Evolutionary conservation across 2,888 invertebrate species (phyloP).

Genomic region (Lysandra coridon): DNA sequence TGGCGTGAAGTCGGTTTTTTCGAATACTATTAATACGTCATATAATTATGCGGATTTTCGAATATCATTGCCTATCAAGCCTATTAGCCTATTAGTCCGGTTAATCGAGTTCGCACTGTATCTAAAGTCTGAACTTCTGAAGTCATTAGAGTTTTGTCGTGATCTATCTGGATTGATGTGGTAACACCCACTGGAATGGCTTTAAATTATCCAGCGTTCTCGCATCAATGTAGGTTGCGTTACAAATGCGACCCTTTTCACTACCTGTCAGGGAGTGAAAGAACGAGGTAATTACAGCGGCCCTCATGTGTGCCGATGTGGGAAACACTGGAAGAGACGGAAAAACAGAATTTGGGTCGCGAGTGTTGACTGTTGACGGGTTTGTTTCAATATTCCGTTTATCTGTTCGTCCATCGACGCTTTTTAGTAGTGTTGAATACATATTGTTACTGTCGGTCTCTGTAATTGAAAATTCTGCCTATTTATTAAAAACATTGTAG

Average conservation of each 20-base stretch:
- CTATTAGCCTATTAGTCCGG: no score
- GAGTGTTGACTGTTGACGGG: background rate
- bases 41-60: no score
- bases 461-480: no score
- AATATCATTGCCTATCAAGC: no score
- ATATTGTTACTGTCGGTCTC: no score
- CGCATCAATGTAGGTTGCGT: slow-evolving; percentile 57
- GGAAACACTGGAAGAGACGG: background rate
- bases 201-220: slow-evolving; percentile 65
- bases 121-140: slow-evolving; percentile 34
- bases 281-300: slow-evolving; percentile 59
- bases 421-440: background rate
- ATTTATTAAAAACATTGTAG: no score
- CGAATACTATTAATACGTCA: no score
- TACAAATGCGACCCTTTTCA: slow-evolving; percentile 70
- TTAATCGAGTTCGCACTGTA: no score
- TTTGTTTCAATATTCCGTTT: background rate
- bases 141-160: slow-evolving; percentile 54
- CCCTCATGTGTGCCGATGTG: slow-evolving; percentile 37
- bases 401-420: background rate
- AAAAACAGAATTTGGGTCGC: background rate
- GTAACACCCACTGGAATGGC: slow-evolving; percentile 58
- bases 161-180: slow-evolving; percentile 56
- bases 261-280: slow-evolving; percentile 56
- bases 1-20: no score